Base-by-base conservation (phyloP, 2,113 vertebrate genomes). In the Drymodes brunneopygia region DNA sequence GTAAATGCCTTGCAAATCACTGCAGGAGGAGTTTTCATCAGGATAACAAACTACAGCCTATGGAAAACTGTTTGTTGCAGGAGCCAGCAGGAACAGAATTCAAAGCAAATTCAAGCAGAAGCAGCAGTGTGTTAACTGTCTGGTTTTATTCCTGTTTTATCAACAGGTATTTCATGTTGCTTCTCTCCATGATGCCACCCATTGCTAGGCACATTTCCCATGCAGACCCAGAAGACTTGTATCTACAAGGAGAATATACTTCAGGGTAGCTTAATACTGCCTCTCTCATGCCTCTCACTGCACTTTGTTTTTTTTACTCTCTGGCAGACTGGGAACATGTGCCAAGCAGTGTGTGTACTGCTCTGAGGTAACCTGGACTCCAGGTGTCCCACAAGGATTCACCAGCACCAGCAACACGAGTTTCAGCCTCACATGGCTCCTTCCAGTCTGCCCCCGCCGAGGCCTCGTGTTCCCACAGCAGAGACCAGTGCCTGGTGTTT, bases 291-390 rank as follows among this genome's bases (percentile, higher is more conserved):
- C 67, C 54, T 64, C 77, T 86, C 40, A 27, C 36, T 40, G 57
- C 36, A 4, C n/a, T 71, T 36, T 44, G 50, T 42, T 88, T 78
- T 91, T 80, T 38, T 58, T 85, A 40, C 72, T 94, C 81, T 79
- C 70, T 85, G 62, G 36, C 61, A 22, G 15, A 24, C 61, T 27
- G 27, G 44, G 36, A 75, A 15, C 25, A 2, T 4, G 70, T 91
- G 70, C 78, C 86, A 69, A 66, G 42, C 70, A 27, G 45, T 12
- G 22, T 69, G 91, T 95, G 89, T 87, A 88, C 67, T 31, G 66
- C 74, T 83, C 82, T 44, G 88, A 91, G 96, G 84, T 64, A 92
- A 94, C 91, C 91, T 50, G 47, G 86, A 95, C 86, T 90, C 94
- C 62, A 90, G 64, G 88, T 81, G 80, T 60, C 92, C 58, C 72